These are phyloP conservation scores for Biston stratarius DNA, from an alignment of 2,888 invertebrate genomes.

Conservation along the genomic window DNA sequence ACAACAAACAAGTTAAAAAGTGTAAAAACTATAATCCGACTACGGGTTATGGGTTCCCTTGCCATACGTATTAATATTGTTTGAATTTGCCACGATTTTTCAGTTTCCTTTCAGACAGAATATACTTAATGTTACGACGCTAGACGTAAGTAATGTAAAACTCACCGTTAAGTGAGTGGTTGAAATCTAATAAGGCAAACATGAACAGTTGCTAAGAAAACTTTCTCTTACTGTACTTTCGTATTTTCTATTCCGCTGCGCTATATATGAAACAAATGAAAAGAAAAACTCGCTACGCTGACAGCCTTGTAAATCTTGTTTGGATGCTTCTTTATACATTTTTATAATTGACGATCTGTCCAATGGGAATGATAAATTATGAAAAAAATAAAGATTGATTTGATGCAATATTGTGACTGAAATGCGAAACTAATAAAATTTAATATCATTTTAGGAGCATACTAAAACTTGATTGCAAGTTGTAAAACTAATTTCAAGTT, in stretches of 20 bases:
- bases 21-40: no score
- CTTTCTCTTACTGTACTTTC: conserved; percentile 41
- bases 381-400: conserved; percentile 21
- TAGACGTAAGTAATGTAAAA: conserved; percentile 19
- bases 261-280: conserved; percentile 9
- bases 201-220: conserved; percentile 23
- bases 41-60: no score
- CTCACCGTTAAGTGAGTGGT: conserved; percentile 16
- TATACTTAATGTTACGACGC: neutral
- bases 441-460: conserved; percentile 35
- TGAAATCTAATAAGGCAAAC: conserved; percentile 38
- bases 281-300: conserved; percentile 16
- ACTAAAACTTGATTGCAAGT: conserved; percentile 43
- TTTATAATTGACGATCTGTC: conserved; percentile 22
- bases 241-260: conserved; percentile 30
- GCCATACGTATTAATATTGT: no score
- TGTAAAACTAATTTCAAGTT: conserved; percentile 43
- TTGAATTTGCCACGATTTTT: no score
- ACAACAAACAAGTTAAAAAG: no score
- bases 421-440: conserved; percentile 40
- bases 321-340: neutral
- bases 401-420: conserved; percentile 43
- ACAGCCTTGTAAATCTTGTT: neutral
- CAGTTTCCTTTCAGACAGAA: no score
- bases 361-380: neutral